Base-by-base conservation (phyloP, 30 jellyfish, hydroid and myxozoan genomes). In the Clytia hemisphaerica region DNA sequence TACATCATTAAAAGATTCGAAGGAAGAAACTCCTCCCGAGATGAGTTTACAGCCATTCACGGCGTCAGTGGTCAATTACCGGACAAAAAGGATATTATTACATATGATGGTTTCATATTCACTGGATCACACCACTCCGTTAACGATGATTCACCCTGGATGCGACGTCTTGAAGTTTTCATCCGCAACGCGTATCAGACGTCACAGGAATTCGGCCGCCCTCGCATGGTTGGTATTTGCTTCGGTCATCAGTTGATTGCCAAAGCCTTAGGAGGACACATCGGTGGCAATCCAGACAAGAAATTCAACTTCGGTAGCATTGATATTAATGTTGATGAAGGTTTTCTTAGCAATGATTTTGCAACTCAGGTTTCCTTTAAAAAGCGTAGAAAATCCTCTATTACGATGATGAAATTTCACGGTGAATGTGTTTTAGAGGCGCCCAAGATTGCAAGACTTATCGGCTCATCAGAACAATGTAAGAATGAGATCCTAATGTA, bases 221-320 rank as follows among this genome's bases (percentile, higher is more conserved):
- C 60, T 4, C 54, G 82, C 21, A 78, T 84, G 50, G 75, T 84
- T 34, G 95, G 90, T 3, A 25, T 77, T 6, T 84, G 95, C 54
- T 84, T 84, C 45, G 92, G 85, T 3, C 95, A 84, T 48, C 95
- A 84, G 61, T 80, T 78, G 27, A 63, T 71, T 21, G 73, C 72
- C 64, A 84, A 84, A 57, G 93, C 95, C 4, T 47, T 84, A 34
- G 95, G 95, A 1, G 95, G 95, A 14, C 28, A 10, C 12, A 85
- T 84, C 40, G 93, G 80, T 3, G 10, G 27, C 2, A 84, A 76
- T 57, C 77, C 88, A 16, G 45, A 53, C 3, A 73, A 67, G 7
- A 53, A 69, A 48, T 84, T 84, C 63, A 80, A 57, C 19, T 69
- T 80, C 77, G 67, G 72, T 40, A 64, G 72, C 14, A 88, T 72